Base-by-base conservation (phyloP, 2,888 invertebrate genomes). In the Pocota personata region DNA sequence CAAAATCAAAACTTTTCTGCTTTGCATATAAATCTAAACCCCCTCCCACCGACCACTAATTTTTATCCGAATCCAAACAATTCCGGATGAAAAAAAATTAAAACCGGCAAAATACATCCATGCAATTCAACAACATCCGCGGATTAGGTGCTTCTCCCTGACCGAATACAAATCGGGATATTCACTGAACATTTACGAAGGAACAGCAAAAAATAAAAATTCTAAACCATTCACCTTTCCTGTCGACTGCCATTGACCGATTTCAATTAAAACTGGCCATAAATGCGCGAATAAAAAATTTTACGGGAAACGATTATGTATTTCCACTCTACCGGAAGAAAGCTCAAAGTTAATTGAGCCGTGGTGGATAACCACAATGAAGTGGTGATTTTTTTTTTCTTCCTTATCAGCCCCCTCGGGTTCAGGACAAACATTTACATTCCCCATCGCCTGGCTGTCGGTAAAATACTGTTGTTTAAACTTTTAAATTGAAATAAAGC, bases 281-380 rank as follows among this genome's bases (percentile, higher is more conserved):
- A 64, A 67, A 58, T 37, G n/a, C 84, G 55, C 62, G 73, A 62
- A 50, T 40, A 35, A 55, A 75, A 62, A 27, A 10, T 46, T 48
- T 10, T 8, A 37, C 52, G 57, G 30, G 30, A 60, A 82, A 40
- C 86, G 76, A 77, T 86, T 86, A 72, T 82, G 60, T 77, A 77
- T 86, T 57, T 82, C 32, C 82, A 82, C 50, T 82, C 76, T 72
- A 60, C 76, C 86, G 86, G 82, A 86, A 80, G 76, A 86, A 82
- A 55, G 76, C 86, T 72, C 55, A 82, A 82, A 82, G 71, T 82
- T 82, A 82, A 86, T 86, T 86, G 86, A 86, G 86, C 72, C 82
- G 40, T 76, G 72, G 66, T 75, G 83, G 73, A 75, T 75, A 75
- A 75, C 83, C 83, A 80, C 75, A 75, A 64, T 58, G 58, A 58